Conservation (phyloP, 2,888 invertebrate species). For the Macrosoma leucophasiata region DNA sequence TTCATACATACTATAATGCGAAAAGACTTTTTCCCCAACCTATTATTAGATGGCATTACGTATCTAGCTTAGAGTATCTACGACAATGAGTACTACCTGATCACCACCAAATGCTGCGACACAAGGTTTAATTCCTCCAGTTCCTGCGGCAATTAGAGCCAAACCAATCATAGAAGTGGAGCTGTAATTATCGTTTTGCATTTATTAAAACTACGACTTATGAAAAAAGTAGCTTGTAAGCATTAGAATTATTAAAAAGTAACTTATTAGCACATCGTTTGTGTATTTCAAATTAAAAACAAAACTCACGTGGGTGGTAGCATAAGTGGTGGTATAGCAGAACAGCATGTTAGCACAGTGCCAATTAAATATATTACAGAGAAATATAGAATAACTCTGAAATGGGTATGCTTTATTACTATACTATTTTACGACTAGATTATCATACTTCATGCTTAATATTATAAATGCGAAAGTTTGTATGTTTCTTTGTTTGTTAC, state of each 20-base stretch:
- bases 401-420: too few relatives aligned
- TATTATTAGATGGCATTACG: too few relatives aligned
- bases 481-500: too few relatives aligned
- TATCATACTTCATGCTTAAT: background rate
- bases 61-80: too few relatives aligned
- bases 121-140: slow-evolving; percentile 91
- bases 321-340: slow-evolving; percentile 74
- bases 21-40: too few relatives aligned
- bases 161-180: slow-evolving; percentile 73
- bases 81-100: slow-evolving; percentile 62
- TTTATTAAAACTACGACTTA: too few relatives aligned
- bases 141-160: slow-evolving; percentile 81
- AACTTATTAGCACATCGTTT: background rate
- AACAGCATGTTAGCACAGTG: slow-evolving; percentile 79
- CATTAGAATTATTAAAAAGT: background rate
- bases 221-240: too few relatives aligned
- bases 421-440: too few relatives aligned
- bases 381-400: slow-evolving; percentile 84
- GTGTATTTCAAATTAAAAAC: background rate
- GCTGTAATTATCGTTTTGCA: slow-evolving; percentile 41
- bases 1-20: too few relatives aligned
- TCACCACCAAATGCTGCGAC: slow-evolving; percentile 92
- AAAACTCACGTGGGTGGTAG: slow-evolving; percentile 74
- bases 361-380: slow-evolving; percentile 84
- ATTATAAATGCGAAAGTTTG: too few relatives aligned